Base-by-base conservation (phyloP, 2,113 vertebrate species). In the Mellivora capensis region DNA sequence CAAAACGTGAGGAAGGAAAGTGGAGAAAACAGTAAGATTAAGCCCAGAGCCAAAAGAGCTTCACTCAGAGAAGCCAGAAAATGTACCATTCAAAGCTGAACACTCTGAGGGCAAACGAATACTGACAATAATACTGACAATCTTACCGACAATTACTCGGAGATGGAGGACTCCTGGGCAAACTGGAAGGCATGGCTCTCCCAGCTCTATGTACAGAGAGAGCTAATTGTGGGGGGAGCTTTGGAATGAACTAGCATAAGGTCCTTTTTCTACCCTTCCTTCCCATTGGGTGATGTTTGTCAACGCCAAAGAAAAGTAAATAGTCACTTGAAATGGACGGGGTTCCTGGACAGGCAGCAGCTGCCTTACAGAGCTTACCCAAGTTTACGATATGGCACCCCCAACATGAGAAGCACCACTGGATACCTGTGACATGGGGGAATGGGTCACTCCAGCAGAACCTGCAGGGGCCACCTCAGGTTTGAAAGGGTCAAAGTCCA, bases 401-500 rank as follows among this genome's bases (percentile, higher is more conserved):
- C 8, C 7, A 64, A 59, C 17, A 79, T 29, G 7, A 34, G 49
- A 62, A 86, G 34, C 7, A 1, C 37, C 49, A 87, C 49, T 18
- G 52, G 80, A 81, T 98, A 99, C 99, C 99, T 99, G 99, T 93
- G 99, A 99, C 97, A 99, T 98, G 67, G 99, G 99, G 25, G 99
- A 99, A 82, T 99, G 99, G 67, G 97, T 94, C 82, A 94, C 88
- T 44, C 99, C 98, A 42, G 97, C 98, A 87, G 98, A 98, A 86
- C 98, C 98, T 18, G 97, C 94, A 71, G 98, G 84, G 81, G 98
- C 98, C 74, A 76, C 96, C 90, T 99, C 99, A 29, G 99, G 99
- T 88, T 99, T 99, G 98, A 99, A 99, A 88, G 99, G 99, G 97
- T 99, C 99, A 0, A 99, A 99, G 98, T 99, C 99, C 97, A 99